Conservation (phyloP, 2,113 vertebrate genomes). For the Cyphomyrus discorhynchus region DNA sequence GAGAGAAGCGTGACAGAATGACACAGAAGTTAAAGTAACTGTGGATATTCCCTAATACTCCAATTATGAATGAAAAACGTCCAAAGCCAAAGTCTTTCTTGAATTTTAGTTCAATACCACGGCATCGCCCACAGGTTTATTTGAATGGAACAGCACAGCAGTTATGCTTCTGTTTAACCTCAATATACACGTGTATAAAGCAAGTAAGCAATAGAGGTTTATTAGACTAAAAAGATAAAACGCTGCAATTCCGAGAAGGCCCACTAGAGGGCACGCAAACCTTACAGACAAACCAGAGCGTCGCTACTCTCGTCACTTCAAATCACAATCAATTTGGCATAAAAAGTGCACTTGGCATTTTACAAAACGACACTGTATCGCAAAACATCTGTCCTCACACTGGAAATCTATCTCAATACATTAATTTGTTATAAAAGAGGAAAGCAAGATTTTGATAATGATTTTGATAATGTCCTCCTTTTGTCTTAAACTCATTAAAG, state of each 20-base stretch:
- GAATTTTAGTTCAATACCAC: not conserved
- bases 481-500: not conserved
- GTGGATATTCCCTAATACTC: not conserved
- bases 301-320: not conserved
- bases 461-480: not conserved
- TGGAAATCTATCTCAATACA: not conserved
- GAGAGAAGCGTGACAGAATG: not conserved
- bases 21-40: not conserved
- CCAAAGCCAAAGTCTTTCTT: not conserved
- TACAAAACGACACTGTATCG: not conserved
- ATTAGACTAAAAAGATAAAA: not conserved
- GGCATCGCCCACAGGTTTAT: not conserved
- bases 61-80: not conserved
- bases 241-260: not conserved
- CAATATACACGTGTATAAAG: not conserved
- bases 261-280: conserved; percentile 43
- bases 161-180: not conserved
- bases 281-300: not conserved
- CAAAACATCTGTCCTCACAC: not conserved
- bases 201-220: not conserved
- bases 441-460: not conserved
- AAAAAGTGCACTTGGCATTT: not conserved
- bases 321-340: not conserved
- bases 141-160: not conserved
- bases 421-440: not conserved